A percentile compares a stretch with the other conserved stretches of the same genome.
These are phyloP conservation scores for Mesocricetus auratus DNA, from an alignment of 2,113 vertebrate species.

Conservation along the genomic window DNA sequence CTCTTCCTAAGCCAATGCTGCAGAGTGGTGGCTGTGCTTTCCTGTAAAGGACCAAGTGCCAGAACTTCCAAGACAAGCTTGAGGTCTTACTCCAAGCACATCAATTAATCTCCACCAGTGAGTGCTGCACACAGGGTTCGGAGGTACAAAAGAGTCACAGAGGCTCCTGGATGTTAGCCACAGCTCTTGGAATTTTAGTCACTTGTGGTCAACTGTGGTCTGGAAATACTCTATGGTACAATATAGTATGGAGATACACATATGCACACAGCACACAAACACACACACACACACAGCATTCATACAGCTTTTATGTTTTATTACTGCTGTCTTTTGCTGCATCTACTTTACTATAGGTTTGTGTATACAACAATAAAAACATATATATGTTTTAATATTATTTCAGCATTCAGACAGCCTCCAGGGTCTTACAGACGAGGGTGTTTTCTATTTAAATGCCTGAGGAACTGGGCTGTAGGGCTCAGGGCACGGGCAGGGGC, in stretches of 20 bases:
- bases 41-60: background rate
- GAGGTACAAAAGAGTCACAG: conserved; percentile 43
- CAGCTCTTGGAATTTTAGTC: background rate
- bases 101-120: background rate
- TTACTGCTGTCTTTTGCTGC: background rate
- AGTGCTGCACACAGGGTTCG: conserved; percentile 39
- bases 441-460: background rate
- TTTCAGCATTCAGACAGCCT: background rate
- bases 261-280: background rate
- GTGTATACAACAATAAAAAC: no score
- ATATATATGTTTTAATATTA: background rate
- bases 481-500: fast-evolving
- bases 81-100: background rate
- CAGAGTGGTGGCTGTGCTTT: background rate
- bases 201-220: background rate
- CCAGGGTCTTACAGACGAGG: background rate
- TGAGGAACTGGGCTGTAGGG: background rate
- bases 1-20: background rate
- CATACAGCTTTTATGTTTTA: background rate
- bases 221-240: background rate
- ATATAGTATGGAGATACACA: background rate
- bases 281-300: background rate
- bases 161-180: background rate
- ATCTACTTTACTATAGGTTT: background rate
- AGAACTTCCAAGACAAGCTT: background rate